Percentiles rank a stretch among this genome's conserved stretches.
Conservation (phyloP, 1,140 invertebrate species). For the Wiebesia pumilae region DNA sequence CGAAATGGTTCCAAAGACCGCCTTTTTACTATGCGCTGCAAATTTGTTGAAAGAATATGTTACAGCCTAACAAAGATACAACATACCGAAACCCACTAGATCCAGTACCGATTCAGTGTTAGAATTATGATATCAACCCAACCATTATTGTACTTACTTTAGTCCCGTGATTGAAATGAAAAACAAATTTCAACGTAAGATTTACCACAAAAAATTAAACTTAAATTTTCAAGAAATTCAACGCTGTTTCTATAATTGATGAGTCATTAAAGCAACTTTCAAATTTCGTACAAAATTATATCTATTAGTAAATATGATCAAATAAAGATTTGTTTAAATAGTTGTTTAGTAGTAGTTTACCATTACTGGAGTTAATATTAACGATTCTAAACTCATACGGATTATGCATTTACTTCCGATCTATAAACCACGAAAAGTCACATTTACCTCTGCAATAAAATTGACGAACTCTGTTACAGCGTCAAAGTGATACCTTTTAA, state of each 20-base stretch:
- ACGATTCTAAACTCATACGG: no score
- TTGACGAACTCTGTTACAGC: no score
- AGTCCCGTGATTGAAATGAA: neutral
- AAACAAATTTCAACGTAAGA: neutral
- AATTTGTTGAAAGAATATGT: neutral
- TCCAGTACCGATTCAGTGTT: neutral
- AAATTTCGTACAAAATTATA: no score
- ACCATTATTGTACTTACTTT: neutral
- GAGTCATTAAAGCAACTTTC: neutral
- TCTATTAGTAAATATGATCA: no score
- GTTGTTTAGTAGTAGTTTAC: no score
- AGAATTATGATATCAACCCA: neutral
- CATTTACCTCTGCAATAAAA: no score
- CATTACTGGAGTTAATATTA: no score
- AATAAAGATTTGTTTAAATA: no score
- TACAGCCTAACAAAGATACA: neutral
- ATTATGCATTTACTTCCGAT: no score
- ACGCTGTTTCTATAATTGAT: neutral
- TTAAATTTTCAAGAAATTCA: neutral
- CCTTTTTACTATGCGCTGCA: neutral
- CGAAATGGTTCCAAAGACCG: neutral
- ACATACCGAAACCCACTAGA: neutral
- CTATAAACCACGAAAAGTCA: no score
- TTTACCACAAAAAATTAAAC: neutral
- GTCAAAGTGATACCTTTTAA: no score